Conservation (phyloP, 2,797 vertebrate genomes). For the Myripristis jacobus region DNA sequence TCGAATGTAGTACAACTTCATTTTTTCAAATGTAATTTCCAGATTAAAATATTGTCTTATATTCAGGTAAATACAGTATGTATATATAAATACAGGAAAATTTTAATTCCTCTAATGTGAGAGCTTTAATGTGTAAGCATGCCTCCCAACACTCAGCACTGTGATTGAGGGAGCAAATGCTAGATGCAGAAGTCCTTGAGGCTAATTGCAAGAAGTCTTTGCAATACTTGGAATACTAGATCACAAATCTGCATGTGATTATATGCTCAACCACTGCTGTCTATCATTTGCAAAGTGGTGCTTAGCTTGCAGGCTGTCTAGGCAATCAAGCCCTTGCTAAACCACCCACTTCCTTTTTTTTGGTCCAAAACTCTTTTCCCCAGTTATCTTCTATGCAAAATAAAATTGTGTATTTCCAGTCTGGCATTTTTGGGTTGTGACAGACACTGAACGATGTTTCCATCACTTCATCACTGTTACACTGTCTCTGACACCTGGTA, state of each 20-base stretch:
- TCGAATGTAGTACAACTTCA: too few species aligned
- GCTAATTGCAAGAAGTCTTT: slow-evolving; percentile 25
- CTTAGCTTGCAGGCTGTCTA: background rate
- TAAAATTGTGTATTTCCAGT: background rate
- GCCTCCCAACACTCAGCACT: background rate
- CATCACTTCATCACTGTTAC: slow-evolving; percentile 29
- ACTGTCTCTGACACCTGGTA: slow-evolving; percentile 73
- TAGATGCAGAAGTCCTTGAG: slow-evolving; percentile 32
- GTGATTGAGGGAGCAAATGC: slow-evolving; percentile 3
- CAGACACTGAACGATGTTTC: slow-evolving; percentile 39
- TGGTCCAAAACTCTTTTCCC: too few species aligned
- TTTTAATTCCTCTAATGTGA: background rate
- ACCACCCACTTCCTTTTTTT: too few species aligned
- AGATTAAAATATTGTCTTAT: too few species aligned
- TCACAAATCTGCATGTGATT: slow-evolving; percentile 43
- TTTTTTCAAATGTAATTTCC: too few species aligned
- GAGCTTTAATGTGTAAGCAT: slow-evolving; percentile 21
- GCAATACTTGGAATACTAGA: slow-evolving; percentile 30
- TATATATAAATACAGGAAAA: background rate
- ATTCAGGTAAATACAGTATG: too few species aligned
- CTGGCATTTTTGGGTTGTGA: slow-evolving; percentile 15
- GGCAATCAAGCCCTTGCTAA: background rate
- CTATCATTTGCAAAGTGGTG: slow-evolving; percentile 4
- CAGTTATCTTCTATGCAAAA: background rate
- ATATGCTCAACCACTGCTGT: background rate